Base-by-base conservation (phyloP, 1,140 invertebrate genomes). In the Onthophagus taurus region DNA sequence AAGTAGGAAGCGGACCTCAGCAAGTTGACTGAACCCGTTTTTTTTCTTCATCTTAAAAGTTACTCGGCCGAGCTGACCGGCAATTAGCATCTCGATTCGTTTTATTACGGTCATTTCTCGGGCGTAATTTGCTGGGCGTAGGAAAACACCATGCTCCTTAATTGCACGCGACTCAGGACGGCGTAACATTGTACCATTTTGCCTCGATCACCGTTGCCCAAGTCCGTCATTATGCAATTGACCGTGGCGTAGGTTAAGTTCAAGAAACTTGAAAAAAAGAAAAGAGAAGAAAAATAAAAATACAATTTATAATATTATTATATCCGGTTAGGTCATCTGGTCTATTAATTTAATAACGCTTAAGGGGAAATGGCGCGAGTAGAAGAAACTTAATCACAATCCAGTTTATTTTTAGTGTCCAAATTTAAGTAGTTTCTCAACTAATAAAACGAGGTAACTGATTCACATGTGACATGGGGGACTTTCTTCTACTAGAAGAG, bases 11-110 rank as follows among this genome's bases (percentile, higher is more conserved):
- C 13, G 18, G 33, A 14, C 6, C 33, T 4, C 6, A 4, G 13
- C 20, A 24, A 9, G 31, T 33, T 33, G 31, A 33, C 31, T 39
- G 37, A 39, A 39, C 37, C 20, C 37, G 26, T 26, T 39, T 39
- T 39, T 39, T 26, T n/a, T 26, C 6, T 26, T 26, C n/a, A 26
- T n/a, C n/a, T n/a, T n/a, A n/a, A n/a, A n/a, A 13, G 34, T 11
- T n/a, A 20, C n/a, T 36, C n/a, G n/a, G 18, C 34, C 17, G 19
- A n/a, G 4, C n/a, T 13, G n/a, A 13, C 6, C 12, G 37, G 11
- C 26, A 39, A 39, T 39, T 39, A 39, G 37, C 37, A 11, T 7
- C 4, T 11, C 16, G 37, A 39, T 39, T 39, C 37, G 26, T 39
- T 29, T 39, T 39, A 29, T 29, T 39, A 21, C 11, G 18, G 8